Conservation (phyloP, 2,113 vertebrate genomes). For the Engraulis encrasicolus region DNA sequence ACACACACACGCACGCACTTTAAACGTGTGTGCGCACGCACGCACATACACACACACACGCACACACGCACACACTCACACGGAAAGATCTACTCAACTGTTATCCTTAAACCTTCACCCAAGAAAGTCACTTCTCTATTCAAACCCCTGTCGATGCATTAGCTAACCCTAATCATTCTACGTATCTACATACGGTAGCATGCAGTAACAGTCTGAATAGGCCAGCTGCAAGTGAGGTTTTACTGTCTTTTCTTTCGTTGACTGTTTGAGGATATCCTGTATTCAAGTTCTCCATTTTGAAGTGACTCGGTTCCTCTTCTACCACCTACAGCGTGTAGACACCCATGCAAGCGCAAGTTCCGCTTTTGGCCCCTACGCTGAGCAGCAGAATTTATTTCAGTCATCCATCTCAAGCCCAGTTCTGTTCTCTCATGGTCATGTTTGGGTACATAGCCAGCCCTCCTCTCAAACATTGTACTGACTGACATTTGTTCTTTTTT, state of each 20-base stretch:
- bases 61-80: too few species aligned
- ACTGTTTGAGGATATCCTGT: slow-evolving; percentile 47
- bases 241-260: slow-evolving; percentile 11
- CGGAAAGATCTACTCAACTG: neutral
- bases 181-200: too few species aligned
- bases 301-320: slow-evolving; percentile 45
- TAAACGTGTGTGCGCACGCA: too few species aligned
- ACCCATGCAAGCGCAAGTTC: slow-evolving; percentile 35
- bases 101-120: neutral
- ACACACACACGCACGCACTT: too few species aligned
- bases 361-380: slow-evolving; percentile 24
- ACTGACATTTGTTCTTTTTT: neutral
- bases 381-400: neutral
- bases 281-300: slow-evolving; percentile 39
- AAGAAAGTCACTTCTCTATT: neutral
- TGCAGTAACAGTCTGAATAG: neutral
- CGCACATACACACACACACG: too few species aligned
- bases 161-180: too few species aligned
- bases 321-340: slow-evolving; percentile 26
- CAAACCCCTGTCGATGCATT: neutral
- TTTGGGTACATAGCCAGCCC: neutral
- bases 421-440: neutral
- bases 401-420: neutral
- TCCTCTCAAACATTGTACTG: neutral
- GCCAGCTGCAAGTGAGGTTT: neutral